Evolutionary conservation across 2,113 vertebrate species (phyloP), one percentile per base, ranked within the genome.

Genomic region (Lampris incognitus): DNA sequence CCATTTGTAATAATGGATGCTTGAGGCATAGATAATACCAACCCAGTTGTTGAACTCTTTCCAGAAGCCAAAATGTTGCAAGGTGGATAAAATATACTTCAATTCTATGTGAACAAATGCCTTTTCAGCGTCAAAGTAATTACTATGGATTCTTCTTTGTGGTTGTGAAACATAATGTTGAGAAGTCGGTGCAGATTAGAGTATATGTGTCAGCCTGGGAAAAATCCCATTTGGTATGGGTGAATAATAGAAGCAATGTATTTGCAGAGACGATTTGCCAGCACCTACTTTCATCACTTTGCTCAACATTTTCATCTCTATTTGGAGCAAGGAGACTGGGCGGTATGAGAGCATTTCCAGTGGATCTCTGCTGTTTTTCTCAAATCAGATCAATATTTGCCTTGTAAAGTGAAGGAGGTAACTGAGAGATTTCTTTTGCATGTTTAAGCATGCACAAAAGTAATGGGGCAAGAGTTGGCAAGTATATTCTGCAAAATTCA

Each of bases 21-120:
- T 57, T 69, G 40, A 58, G 52, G 67, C 54, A 69, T 69, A 69
- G 2, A 69, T 69, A 3, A 69, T 58, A 5, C 39, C 52, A 69
- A 58, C 58, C 67, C 54, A 69, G 37, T 58, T 37, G 58, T 46
- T 58, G 46, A 69, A 69, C 39, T 46, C 66, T 8, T 1, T n/a
- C 2, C 66, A 39, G 57, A 69, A 69, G 11, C 49, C 64, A 52
- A 66, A 68, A 38, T 68, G 8, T 55, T 40, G 54, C 11, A 55
- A 38, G 46, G 57, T 13, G n/a, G 56, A 39, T 36, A 60, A 61
- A 37, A 71, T 71, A 24, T 50, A 71, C 1, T 40, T 49, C 68
- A 56, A 50, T 71, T 71, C 57, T 24, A 71, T 60, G 4, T 60
- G n/a, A 41, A 51, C 56, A 40, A 71, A 71, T 10, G 56, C 41